Base-by-base conservation (phyloP, 2,888 invertebrate species). In the Eilema caniola region DNA sequence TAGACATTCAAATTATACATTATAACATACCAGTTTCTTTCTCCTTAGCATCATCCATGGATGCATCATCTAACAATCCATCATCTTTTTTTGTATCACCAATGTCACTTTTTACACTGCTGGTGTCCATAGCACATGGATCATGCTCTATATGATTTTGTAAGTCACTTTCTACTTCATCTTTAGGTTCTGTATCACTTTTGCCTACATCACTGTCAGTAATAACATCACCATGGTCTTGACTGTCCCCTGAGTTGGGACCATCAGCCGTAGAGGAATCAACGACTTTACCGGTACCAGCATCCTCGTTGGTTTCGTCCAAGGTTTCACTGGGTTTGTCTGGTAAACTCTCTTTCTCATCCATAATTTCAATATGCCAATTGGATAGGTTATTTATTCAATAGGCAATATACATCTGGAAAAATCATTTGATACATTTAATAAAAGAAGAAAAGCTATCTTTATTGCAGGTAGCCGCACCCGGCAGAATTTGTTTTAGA, bases 131-230 rank as follows among this genome's bases (percentile, higher is more conserved):
- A 25, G 85, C 85, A 83, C 86, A 88, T 68, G 83, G 85, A 73
- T 86, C 85, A 81, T 89, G 83, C 60, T 92, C 90, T 62, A 95
- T 88, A 89, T 93, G 91, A 82, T 93, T 94, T 73, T 88, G 89
- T 69, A 92, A 79, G 68, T 85, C 87, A 86, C 83, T 86, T 62
- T 83, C 82, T 20, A 31, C 80, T 70, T 82, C 61, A 16, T 25
- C 64, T 67, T 71, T 80, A 66, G 37, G 75, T 67, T 83, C 84
- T 70, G 72, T 70, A 60, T 66, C 72, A 78, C 67, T 77, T 72
- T 76, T 76, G n/a, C 53, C 64, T 23, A 72, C 63, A 71, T 83
- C 82, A 83, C 78, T 83, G 75, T 73, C 74, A 72, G 62, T 63
- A 76, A 76, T 78, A 63, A 65, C 66, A 69, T 81, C 84, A 81